Conservation (phyloP, 2,888 invertebrate genomes). For the Chorisops tibialis region DNA sequence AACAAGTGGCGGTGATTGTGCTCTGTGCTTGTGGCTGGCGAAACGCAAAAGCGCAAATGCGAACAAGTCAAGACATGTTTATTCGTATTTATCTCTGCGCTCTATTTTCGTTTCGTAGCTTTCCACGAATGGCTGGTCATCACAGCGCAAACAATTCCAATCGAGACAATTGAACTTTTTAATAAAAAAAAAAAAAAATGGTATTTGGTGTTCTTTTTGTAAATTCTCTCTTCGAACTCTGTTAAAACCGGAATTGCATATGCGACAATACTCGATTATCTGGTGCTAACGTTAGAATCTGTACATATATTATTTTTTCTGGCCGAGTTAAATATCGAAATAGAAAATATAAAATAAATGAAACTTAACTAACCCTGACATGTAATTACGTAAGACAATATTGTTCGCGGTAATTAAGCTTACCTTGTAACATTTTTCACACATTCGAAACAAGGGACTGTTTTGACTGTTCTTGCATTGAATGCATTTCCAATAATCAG, state of each 20-base stretch:
- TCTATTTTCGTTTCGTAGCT: slow-evolving; percentile 24
- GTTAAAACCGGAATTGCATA: no score
- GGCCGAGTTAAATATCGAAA: no score
- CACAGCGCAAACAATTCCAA: slow-evolving; percentile 2
- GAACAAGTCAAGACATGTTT: slow-evolving; percentile 33
- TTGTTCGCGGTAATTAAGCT: slow-evolving; percentile 4
- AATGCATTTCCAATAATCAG: slow-evolving; percentile 64
- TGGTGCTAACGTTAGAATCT: slow-evolving; percentile 7
- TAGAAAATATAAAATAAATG: no score
- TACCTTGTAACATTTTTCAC: slow-evolving; percentile 70
- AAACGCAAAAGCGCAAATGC: slow-evolving; percentile 23
- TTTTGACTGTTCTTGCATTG: slow-evolving; percentile 62
- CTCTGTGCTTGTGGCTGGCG: neutral
- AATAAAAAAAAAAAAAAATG: neutral
- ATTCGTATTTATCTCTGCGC: slow-evolving; percentile 26
- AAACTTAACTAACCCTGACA: neutral
- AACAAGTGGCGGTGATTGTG: slow-evolving; percentile 21
- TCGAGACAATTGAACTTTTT: slow-evolving; percentile 10
- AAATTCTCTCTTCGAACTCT: neutral
- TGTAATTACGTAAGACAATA: slow-evolving; percentile 13
- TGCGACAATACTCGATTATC: neutral
- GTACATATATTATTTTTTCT: no score
- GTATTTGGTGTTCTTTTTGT: slow-evolving; percentile 5
- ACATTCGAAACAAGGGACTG: slow-evolving; percentile 65
- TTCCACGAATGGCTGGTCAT: slow-evolving; percentile 20